These are phyloP conservation scores for Rallus crepitans DNA, from an alignment of 2,797 vertebrate genomes.

Conservation along the genomic window DNA sequence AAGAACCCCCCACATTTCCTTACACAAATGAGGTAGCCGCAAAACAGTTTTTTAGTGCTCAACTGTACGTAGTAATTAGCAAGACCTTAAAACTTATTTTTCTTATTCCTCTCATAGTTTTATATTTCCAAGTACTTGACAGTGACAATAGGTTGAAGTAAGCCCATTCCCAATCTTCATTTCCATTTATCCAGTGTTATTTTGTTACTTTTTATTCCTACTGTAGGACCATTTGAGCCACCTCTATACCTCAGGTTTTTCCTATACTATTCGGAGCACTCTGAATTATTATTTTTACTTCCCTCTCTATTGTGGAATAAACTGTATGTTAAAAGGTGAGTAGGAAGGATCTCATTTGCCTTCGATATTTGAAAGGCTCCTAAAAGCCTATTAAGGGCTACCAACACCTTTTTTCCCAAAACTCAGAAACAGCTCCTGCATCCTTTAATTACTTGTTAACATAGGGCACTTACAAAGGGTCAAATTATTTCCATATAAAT, in stretches of 20 bases:
- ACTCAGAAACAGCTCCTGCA: neutral
- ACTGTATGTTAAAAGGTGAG: neutral
- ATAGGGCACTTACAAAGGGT: neutral
- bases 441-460: constrained; percentile 44
- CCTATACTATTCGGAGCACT: neutral
- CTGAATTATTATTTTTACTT: neutral
- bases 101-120: neutral
- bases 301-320: neutral
- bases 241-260: neutral
- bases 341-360: neutral
- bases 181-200: neutral
- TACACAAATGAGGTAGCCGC: neutral
- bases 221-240: neutral
- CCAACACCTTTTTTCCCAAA: neutral
- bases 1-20: neutral
- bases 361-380: neutral
- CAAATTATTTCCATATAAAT: constrained; percentile 49
- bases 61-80: neutral
- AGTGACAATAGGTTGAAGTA: neutral
- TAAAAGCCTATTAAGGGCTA: neutral
- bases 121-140: neutral
- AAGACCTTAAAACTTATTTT: neutral
- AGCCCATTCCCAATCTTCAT: neutral
- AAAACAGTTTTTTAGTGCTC: neutral
- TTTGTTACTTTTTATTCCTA: neutral